Base-by-base conservation (phyloP, 2,113 vertebrate species). In the Vombatus ursinus region DNA sequence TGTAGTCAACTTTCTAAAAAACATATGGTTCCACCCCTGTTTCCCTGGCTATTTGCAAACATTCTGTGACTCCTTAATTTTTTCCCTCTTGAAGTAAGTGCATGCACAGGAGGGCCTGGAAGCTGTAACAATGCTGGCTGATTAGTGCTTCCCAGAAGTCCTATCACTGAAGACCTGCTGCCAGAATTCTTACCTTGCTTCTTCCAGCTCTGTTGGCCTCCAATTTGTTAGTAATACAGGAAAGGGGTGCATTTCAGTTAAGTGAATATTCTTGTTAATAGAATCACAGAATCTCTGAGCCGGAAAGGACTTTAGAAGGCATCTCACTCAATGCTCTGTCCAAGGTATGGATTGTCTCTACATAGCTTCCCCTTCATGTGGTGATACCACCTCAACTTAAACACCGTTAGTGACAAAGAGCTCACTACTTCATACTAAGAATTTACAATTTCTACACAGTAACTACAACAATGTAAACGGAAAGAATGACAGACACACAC, bases 111-210 rank as follows among this genome's bases (percentile, higher is more conserved):
- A 47, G 96, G 95, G 94, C 92, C 77, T 0, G 48, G 53, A 37
- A 5, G 24, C 0, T 94, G 37, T 94, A 77, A 94, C 92, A 96
- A 49, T 0, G 77, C 0, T 90, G 92, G 96, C 91, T 97, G 97
- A 98, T 96, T 95, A 96, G 94, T 92, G 8, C 0, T 92, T 96
- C 95, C 0, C 26, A 44, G 89, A 96, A 54, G 49, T 22, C 92
- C 93, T 92, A 92, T 0, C 52, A 53, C 98, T 97, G 61, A 94
- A 51, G 94, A 97, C 98, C 94, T 98, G 94, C 57, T 94, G 53
- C 77, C n/a, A 84, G 19, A 84, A 84, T 84, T 44, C 68, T 84
- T 84, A 84, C 68, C 68, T 84, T n/a, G 68, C 68, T 84, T 84
- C 68, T 23, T 44, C 68, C 37, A 44, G n/a, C n/a, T 68, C 61